These are phyloP conservation scores for Ecdyonurus torrentis DNA, from an alignment of 2,888 invertebrate species.

Conservation along the genomic window DNA sequence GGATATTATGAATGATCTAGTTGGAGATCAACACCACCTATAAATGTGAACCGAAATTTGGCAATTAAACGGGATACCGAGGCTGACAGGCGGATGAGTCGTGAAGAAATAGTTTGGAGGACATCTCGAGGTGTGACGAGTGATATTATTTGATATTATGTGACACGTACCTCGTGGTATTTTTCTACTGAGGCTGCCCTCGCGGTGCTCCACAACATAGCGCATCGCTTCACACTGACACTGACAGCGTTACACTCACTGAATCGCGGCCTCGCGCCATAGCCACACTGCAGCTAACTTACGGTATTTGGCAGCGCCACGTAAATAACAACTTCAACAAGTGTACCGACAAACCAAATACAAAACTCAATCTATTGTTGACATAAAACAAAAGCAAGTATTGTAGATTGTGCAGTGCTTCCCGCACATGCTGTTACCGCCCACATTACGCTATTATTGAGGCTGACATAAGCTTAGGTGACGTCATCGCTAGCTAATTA, in stretches of 20 bases:
- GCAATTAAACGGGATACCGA: too few relatives aligned
- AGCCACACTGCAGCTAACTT: too few relatives aligned
- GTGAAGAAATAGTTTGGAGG: too few relatives aligned
- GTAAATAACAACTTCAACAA: too few relatives aligned
- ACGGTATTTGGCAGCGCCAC: not conserved
- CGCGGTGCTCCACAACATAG: not conserved
- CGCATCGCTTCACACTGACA: not conserved
- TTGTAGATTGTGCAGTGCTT: not conserved
- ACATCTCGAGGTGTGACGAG: too few relatives aligned
- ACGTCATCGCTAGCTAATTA: not conserved
- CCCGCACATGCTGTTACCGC: not conserved
- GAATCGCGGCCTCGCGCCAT: too few relatives aligned
- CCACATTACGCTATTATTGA: not conserved
- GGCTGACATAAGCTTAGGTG: not conserved
- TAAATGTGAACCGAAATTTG: too few relatives aligned
- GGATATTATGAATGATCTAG: too few relatives aligned
- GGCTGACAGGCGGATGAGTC: too few relatives aligned
- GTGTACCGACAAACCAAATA: not conserved
- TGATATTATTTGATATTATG: too few relatives aligned
- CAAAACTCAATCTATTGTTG: not conserved
- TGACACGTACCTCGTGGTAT: not conserved
- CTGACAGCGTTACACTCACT: not conserved
- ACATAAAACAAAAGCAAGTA: not conserved
- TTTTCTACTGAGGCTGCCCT: not conserved
- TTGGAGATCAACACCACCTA: too few relatives aligned